phyloP scores from a whole-genome alignment of 2,888 invertebrate species.

The Sisyra nigra region DNA sequence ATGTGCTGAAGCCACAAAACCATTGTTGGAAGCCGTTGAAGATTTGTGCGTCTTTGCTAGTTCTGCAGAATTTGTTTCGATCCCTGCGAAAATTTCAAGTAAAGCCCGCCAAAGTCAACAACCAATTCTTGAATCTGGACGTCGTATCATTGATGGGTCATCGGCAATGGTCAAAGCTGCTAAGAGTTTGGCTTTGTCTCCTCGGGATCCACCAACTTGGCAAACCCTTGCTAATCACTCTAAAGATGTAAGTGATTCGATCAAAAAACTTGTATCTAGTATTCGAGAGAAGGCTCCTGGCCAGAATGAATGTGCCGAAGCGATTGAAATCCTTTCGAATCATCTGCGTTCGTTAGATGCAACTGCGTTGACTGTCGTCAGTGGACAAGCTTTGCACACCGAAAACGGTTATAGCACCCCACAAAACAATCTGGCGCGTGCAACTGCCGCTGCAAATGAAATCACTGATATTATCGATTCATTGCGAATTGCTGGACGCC shows the following conservation, averaged over 20 bases:
- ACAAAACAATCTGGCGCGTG: constrained; percentile 34
- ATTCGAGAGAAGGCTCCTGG: constrained; percentile 94
- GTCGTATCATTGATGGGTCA: constrained; percentile 64
- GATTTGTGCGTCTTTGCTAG: constrained; percentile 85
- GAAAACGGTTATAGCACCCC: constrained; percentile 19
- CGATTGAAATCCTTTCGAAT: constrained; percentile 58
- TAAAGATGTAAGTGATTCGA: constrained; percentile 90
- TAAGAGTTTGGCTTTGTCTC: constrained; percentile 72
- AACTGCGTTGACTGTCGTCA: constrained; percentile 68
- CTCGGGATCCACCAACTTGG: constrained; percentile 88
- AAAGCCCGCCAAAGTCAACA: constrained; percentile 73
- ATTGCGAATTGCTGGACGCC: constrained; percentile 68
- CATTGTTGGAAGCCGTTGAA: constrained; percentile 80
- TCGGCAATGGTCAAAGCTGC: constrained; percentile 84
- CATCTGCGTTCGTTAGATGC: constrained; percentile 73
- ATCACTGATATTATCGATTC: constrained; percentile 74
- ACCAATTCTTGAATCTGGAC: constrained; percentile 73
- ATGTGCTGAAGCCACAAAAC: constrained; percentile 64
- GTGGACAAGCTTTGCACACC: constrained; percentile 13
- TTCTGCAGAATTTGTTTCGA: constrained; percentile 82
- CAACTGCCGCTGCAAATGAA: constrained; percentile 51
- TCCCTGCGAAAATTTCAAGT: constrained; percentile 79
- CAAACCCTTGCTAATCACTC: constrained; percentile 86
- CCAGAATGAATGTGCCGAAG: constrained; percentile 80
- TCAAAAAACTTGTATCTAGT: constrained; percentile 83